Conservation (phyloP, 2,797 vertebrate species). For the Rallus crepitans region DNA sequence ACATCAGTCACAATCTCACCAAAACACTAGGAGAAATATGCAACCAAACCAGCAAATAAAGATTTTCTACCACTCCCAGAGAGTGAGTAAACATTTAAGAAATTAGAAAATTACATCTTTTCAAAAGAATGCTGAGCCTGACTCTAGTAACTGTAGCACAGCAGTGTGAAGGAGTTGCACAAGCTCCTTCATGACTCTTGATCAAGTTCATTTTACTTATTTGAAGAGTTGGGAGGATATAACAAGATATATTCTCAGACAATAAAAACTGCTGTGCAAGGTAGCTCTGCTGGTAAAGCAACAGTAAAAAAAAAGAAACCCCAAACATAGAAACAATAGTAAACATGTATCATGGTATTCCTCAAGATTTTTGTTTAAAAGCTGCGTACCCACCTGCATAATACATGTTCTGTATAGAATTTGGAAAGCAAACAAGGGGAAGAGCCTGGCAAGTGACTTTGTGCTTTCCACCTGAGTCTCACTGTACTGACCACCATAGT, state of each 20-base stretch:
- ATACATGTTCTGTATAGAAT: conserved; percentile 88
- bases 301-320: not conserved
- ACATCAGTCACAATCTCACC: not conserved
- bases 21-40: not conserved
- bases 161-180: accelerated
- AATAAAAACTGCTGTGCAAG: not conserved
- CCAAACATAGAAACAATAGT: accelerated
- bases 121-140: not conserved
- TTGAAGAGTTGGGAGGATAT: not conserved
- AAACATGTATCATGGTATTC: accelerated
- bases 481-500: conserved; percentile 85
- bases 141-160: accelerated
- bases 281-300: not conserved
- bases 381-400: conserved; percentile 81
- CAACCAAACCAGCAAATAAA: not conserved
- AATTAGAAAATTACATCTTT: accelerated
- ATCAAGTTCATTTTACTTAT: not conserved
- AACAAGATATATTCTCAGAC: not conserved
- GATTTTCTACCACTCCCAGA: not conserved
- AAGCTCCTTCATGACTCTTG: not conserved
- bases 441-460: conserved; percentile 85
- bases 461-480: conserved; percentile 89
- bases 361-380: not conserved
- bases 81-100: not conserved
- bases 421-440: conserved; percentile 90